Evolutionary conservation across 2,888 invertebrate genomes (phyloP).

Genomic region (Anarsia innoxiella): DNA sequence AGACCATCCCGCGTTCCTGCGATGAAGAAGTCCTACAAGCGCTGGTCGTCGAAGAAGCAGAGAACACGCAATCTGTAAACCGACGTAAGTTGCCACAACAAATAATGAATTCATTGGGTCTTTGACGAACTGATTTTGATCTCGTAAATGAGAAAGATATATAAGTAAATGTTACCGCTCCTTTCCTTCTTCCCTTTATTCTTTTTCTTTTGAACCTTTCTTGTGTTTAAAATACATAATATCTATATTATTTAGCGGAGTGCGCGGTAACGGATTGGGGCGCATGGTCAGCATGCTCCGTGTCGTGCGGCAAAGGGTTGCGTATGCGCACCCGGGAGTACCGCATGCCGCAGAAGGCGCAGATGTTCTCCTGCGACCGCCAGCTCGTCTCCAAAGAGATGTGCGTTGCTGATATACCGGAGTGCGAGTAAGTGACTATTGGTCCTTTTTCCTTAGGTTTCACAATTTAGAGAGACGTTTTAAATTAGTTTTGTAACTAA

Average conservation of each 20-base stretch:
- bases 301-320: slow-evolving; percentile 90
- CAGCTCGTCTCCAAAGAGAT: slow-evolving; percentile 92
- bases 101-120: no score
- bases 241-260: no score
- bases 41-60: slow-evolving; percentile 77
- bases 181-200: no score
- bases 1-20: slow-evolving; percentile 83
- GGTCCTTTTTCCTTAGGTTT: no score
- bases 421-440: slow-evolving; percentile 79
- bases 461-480: no score
- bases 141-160: no score
- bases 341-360: slow-evolving; percentile 81
- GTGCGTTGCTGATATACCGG: slow-evolving; percentile 85
- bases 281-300: slow-evolving; percentile 87
- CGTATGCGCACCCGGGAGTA: slow-evolving; percentile 86
- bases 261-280: slow-evolving; percentile 86
- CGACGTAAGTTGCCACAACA: slow-evolving; percentile 81
- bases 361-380: slow-evolving; percentile 79
- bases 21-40: slow-evolving; percentile 78
- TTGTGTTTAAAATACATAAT: no score
- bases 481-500: no score
- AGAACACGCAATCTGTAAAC: slow-evolving; percentile 79
- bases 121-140: no score
- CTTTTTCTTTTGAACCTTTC: no score
- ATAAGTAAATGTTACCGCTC: background rate